Base-by-base conservation (phyloP, 2,888 invertebrate genomes). In the Tachina lurida region DNA sequence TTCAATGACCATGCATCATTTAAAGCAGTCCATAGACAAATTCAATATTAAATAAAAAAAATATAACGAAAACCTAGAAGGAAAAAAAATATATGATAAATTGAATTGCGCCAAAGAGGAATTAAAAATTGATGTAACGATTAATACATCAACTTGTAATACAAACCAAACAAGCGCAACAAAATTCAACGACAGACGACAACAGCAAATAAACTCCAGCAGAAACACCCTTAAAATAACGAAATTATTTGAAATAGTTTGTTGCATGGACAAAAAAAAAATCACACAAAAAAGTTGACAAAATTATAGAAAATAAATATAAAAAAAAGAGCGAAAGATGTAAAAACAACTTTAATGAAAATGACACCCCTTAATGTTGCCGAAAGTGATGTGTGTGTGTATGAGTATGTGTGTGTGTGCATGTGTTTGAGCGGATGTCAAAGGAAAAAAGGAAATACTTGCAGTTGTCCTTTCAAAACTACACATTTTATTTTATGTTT, bases 91-190 rank as follows among this genome's bases (percentile, higher is more conserved):
- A 78, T 75, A 79, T 86, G 85, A 86, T 86, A 79, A 86, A 86
- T 86, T 86, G 85, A 75, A 79, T 86, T 82, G 58, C 31, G 31
- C 17, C 73, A 63, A 77, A 90, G 90, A 89, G 89, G 92, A 91
- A 91, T 91, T 91, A 91, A 91, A 91, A 91, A 91, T 91, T 91
- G 91, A 91, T 91, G 91, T 90, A 91, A 90, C 91, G 91, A 91
- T 91, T 91, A 91, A 91, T 91, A 91, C 91, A 91, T 91, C 92
- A 91, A 68, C 88, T 84, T 89, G 88, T 88, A 87, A 88, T 78
- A 83, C 87, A 84, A 88, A 86, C 68, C 86, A 88, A 81, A 80
- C 62, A 84, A 74, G 65, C 19, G 65, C 45, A 67, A 56, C 22
- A 56, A 68, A 49, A 56, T 17, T 22, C 19, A 49, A 67, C 13